These are phyloP conservation scores for Calephelis perditalis DNA, from an alignment of 2,888 invertebrate species.

Conservation along the genomic window DNA sequence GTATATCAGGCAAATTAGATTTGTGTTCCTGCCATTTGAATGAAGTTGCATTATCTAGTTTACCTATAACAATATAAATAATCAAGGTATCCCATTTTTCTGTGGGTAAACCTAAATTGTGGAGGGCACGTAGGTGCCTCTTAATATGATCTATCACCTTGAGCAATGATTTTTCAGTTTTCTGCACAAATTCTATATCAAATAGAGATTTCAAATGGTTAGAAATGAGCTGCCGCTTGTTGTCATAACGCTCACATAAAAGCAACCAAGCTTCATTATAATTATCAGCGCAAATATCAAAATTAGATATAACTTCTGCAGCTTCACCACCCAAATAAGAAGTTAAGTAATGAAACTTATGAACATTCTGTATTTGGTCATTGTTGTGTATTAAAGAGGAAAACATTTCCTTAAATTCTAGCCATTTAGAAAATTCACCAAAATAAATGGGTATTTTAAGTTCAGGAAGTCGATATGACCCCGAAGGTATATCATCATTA, in stretches of 20 bases:
- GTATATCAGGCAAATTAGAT: constrained; percentile 16
- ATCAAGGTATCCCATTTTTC: constrained; percentile 2
- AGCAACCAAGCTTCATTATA: constrained; percentile 29
- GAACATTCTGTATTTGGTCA: constrained; percentile 18
- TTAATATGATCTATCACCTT: constrained; percentile 2
- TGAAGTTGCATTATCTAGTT: background rate
- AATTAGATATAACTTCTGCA: constrained; percentile 24
- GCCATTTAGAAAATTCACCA: constrained; percentile 27
- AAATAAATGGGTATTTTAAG: too few relatives aligned
- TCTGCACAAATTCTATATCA: constrained; percentile 19
- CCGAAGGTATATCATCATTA: too few relatives aligned
- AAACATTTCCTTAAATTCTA: constrained; percentile 21
- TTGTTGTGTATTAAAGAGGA: constrained; percentile 25
- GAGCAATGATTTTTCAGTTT: constrained; percentile 9
- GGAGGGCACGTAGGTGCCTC: background rate
- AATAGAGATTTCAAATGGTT: constrained; percentile 29
- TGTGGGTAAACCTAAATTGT: background rate
- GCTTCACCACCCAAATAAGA: constrained; percentile 29
- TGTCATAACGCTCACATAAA: constrained; percentile 29
- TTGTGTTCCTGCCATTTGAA: constrained; percentile 19
- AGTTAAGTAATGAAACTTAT: constrained; percentile 27
- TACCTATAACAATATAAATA: background rate
- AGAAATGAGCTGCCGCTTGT: constrained; percentile 26
- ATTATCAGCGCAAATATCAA: constrained; percentile 24
- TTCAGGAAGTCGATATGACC: too few relatives aligned